phyloP scores from a whole-genome alignment of 1,140 invertebrate species.

The Nephila pilipes region DNA sequence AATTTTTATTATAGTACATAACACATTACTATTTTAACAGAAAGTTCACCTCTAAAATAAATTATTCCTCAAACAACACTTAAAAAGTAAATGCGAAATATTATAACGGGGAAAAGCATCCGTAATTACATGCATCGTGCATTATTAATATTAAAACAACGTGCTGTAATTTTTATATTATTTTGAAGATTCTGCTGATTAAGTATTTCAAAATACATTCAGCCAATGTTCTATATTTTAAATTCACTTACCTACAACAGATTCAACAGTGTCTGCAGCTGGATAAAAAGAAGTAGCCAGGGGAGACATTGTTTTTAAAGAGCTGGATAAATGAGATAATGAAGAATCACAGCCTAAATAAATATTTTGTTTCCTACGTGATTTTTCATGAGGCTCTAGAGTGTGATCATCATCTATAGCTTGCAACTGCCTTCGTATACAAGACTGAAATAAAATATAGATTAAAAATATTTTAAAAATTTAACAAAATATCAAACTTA shows the following conservation, averaged over 20 bases:
- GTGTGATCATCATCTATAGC: slow-evolving; percentile 87
- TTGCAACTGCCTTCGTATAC: slow-evolving; percentile 86
- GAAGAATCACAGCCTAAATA: slow-evolving; percentile 84
- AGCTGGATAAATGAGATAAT: slow-evolving; percentile 77
- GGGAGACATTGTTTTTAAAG: slow-evolving; percentile 81
- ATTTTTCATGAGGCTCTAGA: slow-evolving; percentile 86
- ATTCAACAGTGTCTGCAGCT: slow-evolving; percentile 87
- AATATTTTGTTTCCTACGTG: slow-evolving; percentile 87
- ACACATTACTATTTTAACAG: too few species aligned
- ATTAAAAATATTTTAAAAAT: background rate
- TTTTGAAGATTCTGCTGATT: too few species aligned
- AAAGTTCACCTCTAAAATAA: too few species aligned
- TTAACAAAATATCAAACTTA: too few species aligned
- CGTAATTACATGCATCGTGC: too few species aligned
- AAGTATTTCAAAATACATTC: slow-evolving; percentile 5
- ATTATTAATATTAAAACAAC: too few species aligned
- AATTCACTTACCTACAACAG: slow-evolving; percentile 86
- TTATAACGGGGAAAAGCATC: too few species aligned
- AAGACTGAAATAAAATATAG: slow-evolving; percentile 79
- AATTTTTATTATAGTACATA: too few species aligned
- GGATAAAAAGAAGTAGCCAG: slow-evolving; percentile 85
- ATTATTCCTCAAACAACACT: too few species aligned
- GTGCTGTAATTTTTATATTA: too few species aligned
- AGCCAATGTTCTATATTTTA: too few species aligned
- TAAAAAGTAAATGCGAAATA: too few species aligned